Base-by-base conservation (phyloP, 2,797 vertebrate genomes). In the Spheniscus humboldti region DNA sequence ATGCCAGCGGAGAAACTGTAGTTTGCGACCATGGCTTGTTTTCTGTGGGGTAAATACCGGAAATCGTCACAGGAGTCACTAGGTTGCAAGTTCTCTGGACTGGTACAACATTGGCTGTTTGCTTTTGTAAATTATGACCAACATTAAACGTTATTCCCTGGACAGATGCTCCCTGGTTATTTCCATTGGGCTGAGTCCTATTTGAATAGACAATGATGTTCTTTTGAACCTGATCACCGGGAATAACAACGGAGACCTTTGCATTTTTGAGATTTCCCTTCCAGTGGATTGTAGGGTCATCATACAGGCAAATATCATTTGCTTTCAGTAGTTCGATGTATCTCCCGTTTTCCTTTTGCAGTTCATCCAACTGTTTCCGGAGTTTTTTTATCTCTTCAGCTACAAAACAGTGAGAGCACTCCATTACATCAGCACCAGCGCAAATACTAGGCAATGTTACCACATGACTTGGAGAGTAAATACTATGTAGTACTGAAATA, bases 261-360 rank as follows among this genome's bases (percentile, higher is more conserved):
- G 99, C 97, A 37, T 98, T 98, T 88, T 98, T 98, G 81, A 99
- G 98, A 95, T 99, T 99, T 90, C 99, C 99, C 97, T 99, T 99
- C 99, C 99, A 99, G 97, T 99, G 99, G 94, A 99, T 98, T 10
- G 99, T 99, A 63, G 99, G 99, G 94, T 99, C 99, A 67, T 99
- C 99, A 30, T 99, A 98, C 72, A 99, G 97, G 97, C 99, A 99
- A 95, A 99, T 99, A 92, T 99, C 99, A 75, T 99, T 99, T 91
- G 99, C 99, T 98, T 99, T 99, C 87, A 99, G 98, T 60, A 99
- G 98, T 63, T 99, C 99, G 2, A 99, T 99, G 93, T 99, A 99
- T 92, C 99, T 99, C 95, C 98, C 98, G 0, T 99, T 99, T 98
- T 99, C 99, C 94, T 98, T 99, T 78, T 99, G 98, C 73, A 99